Conservation (phyloP, 2,113 vertebrate genomes). For the Tichodroma muraria region DNA sequence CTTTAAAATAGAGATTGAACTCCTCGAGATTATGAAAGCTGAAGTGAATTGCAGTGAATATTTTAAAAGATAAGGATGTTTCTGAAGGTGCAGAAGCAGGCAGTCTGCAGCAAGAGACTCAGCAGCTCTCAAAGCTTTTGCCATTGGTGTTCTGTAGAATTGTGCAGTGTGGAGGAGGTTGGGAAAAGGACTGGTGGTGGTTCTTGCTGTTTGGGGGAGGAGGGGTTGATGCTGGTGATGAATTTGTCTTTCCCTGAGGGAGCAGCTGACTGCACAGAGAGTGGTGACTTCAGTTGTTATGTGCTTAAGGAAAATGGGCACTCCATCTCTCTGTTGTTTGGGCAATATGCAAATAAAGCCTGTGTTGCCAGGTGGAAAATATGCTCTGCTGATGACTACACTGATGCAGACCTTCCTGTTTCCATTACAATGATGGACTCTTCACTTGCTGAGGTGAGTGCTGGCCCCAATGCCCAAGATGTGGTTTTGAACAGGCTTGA, state of each 20-base stretch:
- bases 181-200: constrained; percentile 15
- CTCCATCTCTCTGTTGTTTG: background rate
- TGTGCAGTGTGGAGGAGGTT: constrained; percentile 40
- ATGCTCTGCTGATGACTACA: background rate
- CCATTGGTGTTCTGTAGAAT: background rate
- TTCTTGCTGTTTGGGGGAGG: constrained; percentile 4
- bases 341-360: constrained; percentile 23
- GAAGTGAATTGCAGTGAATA: background rate
- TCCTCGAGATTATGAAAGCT: background rate
- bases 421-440: constrained; percentile 56
- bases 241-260: background rate
- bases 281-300: background rate
- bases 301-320: constrained; percentile 24
- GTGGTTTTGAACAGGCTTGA: background rate
- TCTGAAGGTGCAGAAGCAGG: background rate
- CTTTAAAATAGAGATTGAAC: background rate
- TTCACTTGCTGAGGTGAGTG: constrained; percentile 72
- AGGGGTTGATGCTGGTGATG: background rate
- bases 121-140: background rate
- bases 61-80: background rate
- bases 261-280: background rate
- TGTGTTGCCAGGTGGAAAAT: constrained; percentile 62
- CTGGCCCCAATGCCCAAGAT: background rate
- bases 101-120: background rate
- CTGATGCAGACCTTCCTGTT: background rate